Percentiles rank a stretch among this genome's conserved stretches.
Conservation (phyloP, 2,113 vertebrate genomes). For the Anolis sagrei region DNA sequence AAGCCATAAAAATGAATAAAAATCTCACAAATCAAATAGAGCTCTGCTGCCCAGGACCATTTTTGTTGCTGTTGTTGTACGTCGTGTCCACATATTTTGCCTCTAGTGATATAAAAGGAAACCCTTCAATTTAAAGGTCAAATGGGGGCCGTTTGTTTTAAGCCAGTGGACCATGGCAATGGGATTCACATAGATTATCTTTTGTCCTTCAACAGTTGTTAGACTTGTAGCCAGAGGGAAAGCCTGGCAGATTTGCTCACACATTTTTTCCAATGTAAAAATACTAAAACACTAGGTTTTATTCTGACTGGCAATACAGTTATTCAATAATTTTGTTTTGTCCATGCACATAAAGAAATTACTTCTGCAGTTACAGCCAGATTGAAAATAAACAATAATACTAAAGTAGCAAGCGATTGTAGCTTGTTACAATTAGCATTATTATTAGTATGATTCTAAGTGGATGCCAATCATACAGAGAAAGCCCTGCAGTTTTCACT, state of each 20-base stretch:
- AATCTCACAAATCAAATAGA: constrained; percentile 65
- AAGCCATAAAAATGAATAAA: constrained; percentile 68
- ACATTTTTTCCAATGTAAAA: constrained; percentile 55
- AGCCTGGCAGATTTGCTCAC: constrained; percentile 60
- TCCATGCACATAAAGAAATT: constrained; percentile 49
- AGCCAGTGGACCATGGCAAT: constrained; percentile 74
- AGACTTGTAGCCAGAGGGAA: constrained; percentile 75
- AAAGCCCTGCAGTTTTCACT: not conserved
- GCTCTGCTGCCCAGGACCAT: constrained; percentile 28
- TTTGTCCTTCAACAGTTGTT: constrained; percentile 80
- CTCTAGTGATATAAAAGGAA: constrained; percentile 71
- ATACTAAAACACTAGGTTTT: constrained; percentile 60
- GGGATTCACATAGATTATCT: constrained; percentile 78
- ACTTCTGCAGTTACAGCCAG: not conserved
- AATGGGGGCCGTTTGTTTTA: constrained; percentile 76
- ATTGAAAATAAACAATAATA: too few species aligned
- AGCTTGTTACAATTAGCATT: too few species aligned
- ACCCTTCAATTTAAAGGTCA: constrained; percentile 79
- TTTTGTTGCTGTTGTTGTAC: constrained; percentile 57
- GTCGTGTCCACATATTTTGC: constrained; percentile 66
- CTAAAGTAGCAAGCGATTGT: not conserved
- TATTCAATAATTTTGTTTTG: constrained; percentile 64
- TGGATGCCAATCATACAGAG: not conserved
- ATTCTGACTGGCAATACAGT: constrained; percentile 55
- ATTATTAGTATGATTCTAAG: not conserved